Evolutionary conservation across 92 coral and sea anemone genomes (phyloP).

Genomic region (Phenganax stokvisi): DNA sequence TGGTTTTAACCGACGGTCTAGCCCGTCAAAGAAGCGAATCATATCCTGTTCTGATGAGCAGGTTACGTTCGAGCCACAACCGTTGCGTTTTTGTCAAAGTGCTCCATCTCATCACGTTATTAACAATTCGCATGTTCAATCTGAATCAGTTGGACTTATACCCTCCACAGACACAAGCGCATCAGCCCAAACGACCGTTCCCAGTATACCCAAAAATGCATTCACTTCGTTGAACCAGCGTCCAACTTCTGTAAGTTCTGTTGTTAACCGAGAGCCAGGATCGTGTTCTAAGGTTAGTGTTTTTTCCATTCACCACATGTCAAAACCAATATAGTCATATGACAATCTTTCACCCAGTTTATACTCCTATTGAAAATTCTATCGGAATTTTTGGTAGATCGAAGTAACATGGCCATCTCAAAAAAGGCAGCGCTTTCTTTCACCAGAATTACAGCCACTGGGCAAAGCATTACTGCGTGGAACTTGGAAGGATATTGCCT

Average conservation of each 20-base stretch:
- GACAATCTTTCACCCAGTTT: background rate
- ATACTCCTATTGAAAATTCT: background rate
- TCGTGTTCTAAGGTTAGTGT: background rate
- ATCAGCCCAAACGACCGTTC: background rate
- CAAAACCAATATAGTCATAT: background rate
- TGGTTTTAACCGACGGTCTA: background rate
- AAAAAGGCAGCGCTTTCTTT: constrained; percentile 16
- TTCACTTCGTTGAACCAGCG: background rate
- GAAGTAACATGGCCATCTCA: constrained; percentile 14
- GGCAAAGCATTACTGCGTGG: constrained; percentile 15
- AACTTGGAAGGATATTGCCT: constrained; percentile 13
- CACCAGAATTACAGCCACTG: constrained; percentile 3
- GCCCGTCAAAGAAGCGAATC: background rate
- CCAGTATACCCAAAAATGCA: background rate
- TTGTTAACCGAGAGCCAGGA: background rate
- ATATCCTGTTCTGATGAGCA: background rate
- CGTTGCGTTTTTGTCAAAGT: background rate
- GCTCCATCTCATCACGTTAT: background rate
- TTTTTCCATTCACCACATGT: background rate
- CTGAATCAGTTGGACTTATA: background rate
- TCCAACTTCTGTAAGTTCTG: background rate
- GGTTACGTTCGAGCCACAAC: background rate
- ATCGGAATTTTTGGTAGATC: background rate
- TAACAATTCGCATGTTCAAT: background rate
- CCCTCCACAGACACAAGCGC: background rate